Base-by-base conservation (phyloP, 1,140 invertebrate genomes). In the Ooceraea biroi region DNA sequence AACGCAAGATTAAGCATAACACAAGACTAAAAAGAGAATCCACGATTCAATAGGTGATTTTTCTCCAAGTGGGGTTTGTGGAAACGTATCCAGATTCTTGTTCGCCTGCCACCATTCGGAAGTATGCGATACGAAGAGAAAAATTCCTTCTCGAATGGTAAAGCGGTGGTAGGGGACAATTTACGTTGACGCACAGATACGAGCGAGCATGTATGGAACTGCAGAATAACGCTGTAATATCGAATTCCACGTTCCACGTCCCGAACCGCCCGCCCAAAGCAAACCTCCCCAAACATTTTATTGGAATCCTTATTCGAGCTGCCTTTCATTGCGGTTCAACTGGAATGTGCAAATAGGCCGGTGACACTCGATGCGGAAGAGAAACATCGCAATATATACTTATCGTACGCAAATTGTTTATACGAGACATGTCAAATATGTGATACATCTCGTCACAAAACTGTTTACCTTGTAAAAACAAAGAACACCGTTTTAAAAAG, bases 171-270 rank as follows among this genome's bases (percentile, higher is more conserved):
- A 77, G 77, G 52, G 82, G 82, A 83, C 82, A 83, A 83, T 78
- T 83, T 77, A 66, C 61, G 58, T 83, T 57, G 71, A 66, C 71
- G 72, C 50, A 30, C 60, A 52, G 58, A 83, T 76, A 83, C 72
- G 58, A 63, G 82, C 50, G 73, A 78, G 25, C 74, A 83, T 63
- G 30, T 83, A 78, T 25, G 82, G 52, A 63, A 66, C 58, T 83
- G 78, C 73, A 83, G 92, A 93, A 92, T 92, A 93, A 91, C 83
- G 88, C 86, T 87, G 78, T 90, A 90, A 93, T 92, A 91, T 91
- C 88, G 91, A 91, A 92, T 92, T 92, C 91, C 92, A 83, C 60
- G 72, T 88, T 83, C 78, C 87, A 77, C 82, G 61, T 76, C 63
- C 90, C 83, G 83, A 83, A 86, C 65, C 76, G 44, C 36, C 76